A percentile compares a stretch with the other conserved stretches of the same genome.
Conservation (phyloP, 2,797 vertebrate genomes). For the Catamblyrhynchus diadema region DNA sequence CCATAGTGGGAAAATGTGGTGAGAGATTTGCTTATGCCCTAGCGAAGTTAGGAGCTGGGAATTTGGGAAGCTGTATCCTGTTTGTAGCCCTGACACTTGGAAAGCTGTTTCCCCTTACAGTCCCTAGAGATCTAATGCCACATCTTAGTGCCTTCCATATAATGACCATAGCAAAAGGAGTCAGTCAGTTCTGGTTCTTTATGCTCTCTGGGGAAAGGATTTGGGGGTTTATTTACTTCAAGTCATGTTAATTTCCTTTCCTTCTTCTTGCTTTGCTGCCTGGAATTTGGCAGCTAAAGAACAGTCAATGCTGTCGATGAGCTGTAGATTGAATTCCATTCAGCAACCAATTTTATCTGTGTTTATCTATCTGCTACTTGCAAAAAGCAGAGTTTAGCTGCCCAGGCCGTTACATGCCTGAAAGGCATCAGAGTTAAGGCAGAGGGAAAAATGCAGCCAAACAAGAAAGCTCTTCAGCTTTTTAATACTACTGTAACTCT, state of each 20-base stretch:
- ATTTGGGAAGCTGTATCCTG: slow-evolving; percentile 28
- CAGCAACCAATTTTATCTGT: slow-evolving; percentile 23
- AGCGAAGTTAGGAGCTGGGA: slow-evolving; percentile 15
- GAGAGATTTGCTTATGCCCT: slow-evolving; percentile 38
- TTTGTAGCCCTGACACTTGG: not conserved
- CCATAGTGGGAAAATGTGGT: slow-evolving; percentile 42
- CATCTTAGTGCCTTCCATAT: not conserved
- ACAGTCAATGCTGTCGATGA: not conserved
- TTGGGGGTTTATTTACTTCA: not conserved
- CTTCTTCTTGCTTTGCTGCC: not conserved
- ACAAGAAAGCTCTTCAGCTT: slow-evolving; percentile 41
- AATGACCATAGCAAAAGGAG: not conserved
- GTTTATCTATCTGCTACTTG: slow-evolving; percentile 11
- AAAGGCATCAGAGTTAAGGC: slow-evolving; percentile 48
- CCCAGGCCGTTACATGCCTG: slow-evolving; percentile 58
- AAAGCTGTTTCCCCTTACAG: not conserved
- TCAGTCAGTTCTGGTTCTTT: not conserved
- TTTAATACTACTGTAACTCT: slow-evolving; percentile 54
- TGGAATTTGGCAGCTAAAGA: not conserved
- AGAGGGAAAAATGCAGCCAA: slow-evolving; percentile 59
- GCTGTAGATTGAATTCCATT: not conserved
- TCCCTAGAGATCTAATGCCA: not conserved
- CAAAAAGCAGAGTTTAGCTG: slow-evolving; percentile 31
- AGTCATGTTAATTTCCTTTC: not conserved
- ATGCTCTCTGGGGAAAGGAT: not conserved